Conservation (phyloP, 2,113 vertebrate species). For the Epinephelus lanceolatus region DNA sequence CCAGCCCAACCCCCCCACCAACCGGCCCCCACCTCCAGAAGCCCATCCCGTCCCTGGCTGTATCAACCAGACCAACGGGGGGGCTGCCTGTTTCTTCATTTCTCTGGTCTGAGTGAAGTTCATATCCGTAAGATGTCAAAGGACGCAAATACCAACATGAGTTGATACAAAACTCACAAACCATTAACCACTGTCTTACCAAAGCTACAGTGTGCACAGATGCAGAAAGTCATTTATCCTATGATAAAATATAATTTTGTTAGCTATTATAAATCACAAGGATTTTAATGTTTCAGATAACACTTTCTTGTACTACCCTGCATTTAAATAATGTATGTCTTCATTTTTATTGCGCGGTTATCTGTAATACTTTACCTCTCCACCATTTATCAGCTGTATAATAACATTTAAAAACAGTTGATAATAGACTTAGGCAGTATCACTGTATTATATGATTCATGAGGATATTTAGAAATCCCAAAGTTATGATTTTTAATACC, state of each 20-base stretch:
- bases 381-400: neutral
- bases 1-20: constrained; percentile 13
- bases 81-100: constrained; percentile 60
- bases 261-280: neutral
- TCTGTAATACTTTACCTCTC: neutral
- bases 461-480: too few relatives aligned
- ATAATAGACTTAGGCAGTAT: neutral
- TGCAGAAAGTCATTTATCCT: neutral
- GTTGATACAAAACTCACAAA: constrained; percentile 21
- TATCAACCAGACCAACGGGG: constrained; percentile 57
- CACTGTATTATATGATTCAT: too few relatives aligned
- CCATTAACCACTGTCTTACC: neutral
- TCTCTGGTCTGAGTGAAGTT: constrained; percentile 57
- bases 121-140: constrained; percentile 38
- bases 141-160: constrained; percentile 4
- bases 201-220: neutral
- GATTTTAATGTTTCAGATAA: neutral
- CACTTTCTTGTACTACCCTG: neutral
- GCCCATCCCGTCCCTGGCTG: constrained; percentile 38
- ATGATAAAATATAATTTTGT: neutral
- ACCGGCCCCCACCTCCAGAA: constrained; percentile 41
- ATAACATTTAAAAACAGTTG: neutral
- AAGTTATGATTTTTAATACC: too few relatives aligned
- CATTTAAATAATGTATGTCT: neutral
- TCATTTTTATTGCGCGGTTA: neutral